These are phyloP conservation scores for Epistrophe grossulariae DNA, from an alignment of 2,888 invertebrate species.

Conservation along the genomic window DNA sequence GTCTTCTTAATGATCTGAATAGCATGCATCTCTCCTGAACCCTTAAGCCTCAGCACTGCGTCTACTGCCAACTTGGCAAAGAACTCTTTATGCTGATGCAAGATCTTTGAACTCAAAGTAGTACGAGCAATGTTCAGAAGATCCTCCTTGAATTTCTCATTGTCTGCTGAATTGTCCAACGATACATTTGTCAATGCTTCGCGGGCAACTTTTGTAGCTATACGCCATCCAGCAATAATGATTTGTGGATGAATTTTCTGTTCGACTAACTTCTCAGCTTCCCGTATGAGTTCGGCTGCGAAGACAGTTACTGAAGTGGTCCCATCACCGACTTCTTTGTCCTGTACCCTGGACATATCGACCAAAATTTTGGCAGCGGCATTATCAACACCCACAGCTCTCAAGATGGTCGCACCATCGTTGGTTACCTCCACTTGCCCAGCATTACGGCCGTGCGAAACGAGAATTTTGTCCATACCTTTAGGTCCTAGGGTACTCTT, in stretches of 20 bases:
- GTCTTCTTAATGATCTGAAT: constrained; percentile 99
- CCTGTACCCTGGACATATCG: constrained; percentile 99
- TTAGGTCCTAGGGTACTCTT: constrained; percentile 99
- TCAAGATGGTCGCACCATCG: constrained; percentile 99
- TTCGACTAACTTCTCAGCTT: constrained; percentile 96
- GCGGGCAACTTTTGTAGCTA: constrained; percentile 93
- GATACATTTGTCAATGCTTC: constrained; percentile 92
- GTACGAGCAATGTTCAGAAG: constrained; percentile 98
- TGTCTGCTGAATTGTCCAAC: constrained; percentile 92
- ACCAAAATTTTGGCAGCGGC: constrained; percentile 99
- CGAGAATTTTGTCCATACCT: constrained; percentile 98
- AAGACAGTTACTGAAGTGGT: constrained; percentile 98
- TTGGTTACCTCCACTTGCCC: constrained; percentile 98
- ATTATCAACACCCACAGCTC: constrained; percentile 98
- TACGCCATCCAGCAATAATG: constrained; percentile 97
- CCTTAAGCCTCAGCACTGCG: constrained; percentile 96
- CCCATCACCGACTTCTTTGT: constrained; percentile 99
- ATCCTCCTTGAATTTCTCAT: constrained; percentile 92
- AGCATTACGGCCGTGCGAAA: constrained; percentile 91
- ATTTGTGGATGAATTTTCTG: constrained; percentile 99
- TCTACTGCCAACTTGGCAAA: constrained; percentile 98
- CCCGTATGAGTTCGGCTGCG: constrained; percentile 96
- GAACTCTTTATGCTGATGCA: constrained; percentile 98
- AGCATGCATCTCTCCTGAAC: constrained; percentile 96
- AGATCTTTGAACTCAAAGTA: constrained; percentile 98